phyloP scores from a whole-genome alignment of 2,113 vertebrate species.

The Psilopogon haemacephalus region DNA sequence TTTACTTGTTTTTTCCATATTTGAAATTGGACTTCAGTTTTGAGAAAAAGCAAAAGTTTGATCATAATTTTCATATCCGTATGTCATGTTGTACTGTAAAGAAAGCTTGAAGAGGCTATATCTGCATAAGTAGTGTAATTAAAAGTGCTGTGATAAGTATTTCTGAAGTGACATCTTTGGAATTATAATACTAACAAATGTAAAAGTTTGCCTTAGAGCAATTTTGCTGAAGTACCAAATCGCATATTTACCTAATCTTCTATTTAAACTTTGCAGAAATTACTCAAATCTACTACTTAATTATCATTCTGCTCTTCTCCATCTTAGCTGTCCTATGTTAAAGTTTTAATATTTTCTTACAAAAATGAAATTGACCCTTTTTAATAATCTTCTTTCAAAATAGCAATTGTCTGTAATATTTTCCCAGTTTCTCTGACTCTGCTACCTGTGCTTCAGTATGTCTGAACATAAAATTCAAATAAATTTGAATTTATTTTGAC shows the following conservation, averaged over 20 bases:
- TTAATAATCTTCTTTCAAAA: constrained; percentile 17
- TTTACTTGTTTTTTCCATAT: fast-evolving
- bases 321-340: neutral
- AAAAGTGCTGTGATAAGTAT: neutral
- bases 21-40: neutral
- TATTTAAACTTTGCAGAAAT: constrained; percentile 31
- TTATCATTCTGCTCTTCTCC: neutral
- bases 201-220: constrained; percentile 6
- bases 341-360: constrained; percentile 34
- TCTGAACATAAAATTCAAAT: neutral
- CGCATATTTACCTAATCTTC: constrained; percentile 18
- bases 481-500: neutral
- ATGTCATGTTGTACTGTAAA: neutral
- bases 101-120: neutral
- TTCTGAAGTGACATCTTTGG: constrained; percentile 11
- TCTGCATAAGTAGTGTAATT: neutral
- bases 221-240: constrained; percentile 11
- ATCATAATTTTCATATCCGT: neutral
- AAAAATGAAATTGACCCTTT: constrained; percentile 28
- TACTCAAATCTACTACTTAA: constrained; percentile 10
- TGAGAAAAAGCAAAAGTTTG: neutral
- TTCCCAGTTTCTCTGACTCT: neutral
- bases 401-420: neutral
- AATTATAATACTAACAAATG: constrained; percentile 2
- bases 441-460: neutral